Base-by-base conservation (phyloP, 2,113 vertebrate species). In the Heterotilapia buettikoferi region DNA sequence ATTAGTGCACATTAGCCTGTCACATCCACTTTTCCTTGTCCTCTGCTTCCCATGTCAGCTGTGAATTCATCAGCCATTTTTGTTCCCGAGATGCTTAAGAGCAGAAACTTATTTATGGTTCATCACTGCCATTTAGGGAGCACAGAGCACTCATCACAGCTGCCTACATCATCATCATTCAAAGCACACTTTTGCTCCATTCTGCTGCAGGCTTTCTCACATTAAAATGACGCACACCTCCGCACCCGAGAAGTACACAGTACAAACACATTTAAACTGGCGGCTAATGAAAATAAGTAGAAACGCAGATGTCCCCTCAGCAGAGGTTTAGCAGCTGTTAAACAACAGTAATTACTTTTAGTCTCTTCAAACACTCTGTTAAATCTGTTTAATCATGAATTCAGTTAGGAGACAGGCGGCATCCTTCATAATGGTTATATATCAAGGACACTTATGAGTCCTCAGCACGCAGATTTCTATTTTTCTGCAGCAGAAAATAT, bases 61-160 rank as follows among this genome's bases (percentile, higher is more conserved):
- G 31, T 86, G 76, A 82, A 89, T 88, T 24, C 40, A 13, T 80
- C 40, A 73, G 73, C 54, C 84, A 43, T 89, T 84, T 85, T 26
- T 4, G 16, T 78, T 57, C 63, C 56, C 26, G 2, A 29, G 38
- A 88, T 18, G 71, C 24, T 47, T 92, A 90, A 73, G 82, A 87
- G 84, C 83, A 36, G 71, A 84, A 84, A 88, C 87, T 24, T 89
- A 83, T 86, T 87, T 83, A 71, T 83, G 84, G 81, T 90, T 92
- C 92, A 92, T 86, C 87, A 73, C 68, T 66, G 88, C 84, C 82
- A 88, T 92, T 88, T 84, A 90, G 88, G 56, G 59, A 79, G 84
- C 87, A 84, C 86, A 90, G 78, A 87, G 61, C 38, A 12, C 68
- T 71, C 79, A 76, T 91, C 86, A 73, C 83, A 21, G 68, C 86